phyloP scores from a whole-genome alignment of 2,888 invertebrate species.

The Rapana venosa region DNA sequence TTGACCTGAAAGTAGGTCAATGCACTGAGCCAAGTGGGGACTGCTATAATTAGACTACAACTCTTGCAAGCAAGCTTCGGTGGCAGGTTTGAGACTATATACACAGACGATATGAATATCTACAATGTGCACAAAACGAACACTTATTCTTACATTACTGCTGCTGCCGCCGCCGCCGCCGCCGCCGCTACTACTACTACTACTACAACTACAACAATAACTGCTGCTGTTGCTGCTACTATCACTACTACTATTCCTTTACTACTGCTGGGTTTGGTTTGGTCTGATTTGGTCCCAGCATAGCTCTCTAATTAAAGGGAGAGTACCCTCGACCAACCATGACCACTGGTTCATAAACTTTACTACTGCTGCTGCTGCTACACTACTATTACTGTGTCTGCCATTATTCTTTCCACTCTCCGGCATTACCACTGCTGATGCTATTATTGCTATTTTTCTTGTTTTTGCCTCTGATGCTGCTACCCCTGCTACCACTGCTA shows the following conservation, averaged over 20 bases:
- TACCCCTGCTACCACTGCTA: not conserved
- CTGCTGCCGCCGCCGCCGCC: not conserved
- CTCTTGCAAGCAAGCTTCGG: not conserved
- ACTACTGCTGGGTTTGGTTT: too few relatives aligned
- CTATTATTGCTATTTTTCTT: not conserved
- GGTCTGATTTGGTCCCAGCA: too few relatives aligned
- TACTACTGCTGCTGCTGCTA: too few relatives aligned
- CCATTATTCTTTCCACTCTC: too few relatives aligned
- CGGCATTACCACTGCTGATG: not conserved
- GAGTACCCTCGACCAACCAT: too few relatives aligned
- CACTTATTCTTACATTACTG: not conserved
- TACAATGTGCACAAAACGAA: not conserved
- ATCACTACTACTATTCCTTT: too few relatives aligned
- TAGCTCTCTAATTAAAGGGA: too few relatives aligned
- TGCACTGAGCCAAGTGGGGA: constrained; percentile 13
- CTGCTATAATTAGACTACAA: not conserved
- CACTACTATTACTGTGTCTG: not conserved
- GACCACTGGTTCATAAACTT: too few relatives aligned
- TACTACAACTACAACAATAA: too few relatives aligned
- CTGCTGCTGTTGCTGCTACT: too few relatives aligned
- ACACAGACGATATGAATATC: not conserved
- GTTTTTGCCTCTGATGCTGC: not conserved
- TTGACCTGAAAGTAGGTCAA: constrained; percentile 25
- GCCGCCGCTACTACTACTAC: too few relatives aligned
- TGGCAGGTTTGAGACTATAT: not conserved